These are phyloP conservation scores for Pardosa pseudoannulata DNA, from an alignment of 2,888 invertebrate species.

Conservation along the genomic window DNA sequence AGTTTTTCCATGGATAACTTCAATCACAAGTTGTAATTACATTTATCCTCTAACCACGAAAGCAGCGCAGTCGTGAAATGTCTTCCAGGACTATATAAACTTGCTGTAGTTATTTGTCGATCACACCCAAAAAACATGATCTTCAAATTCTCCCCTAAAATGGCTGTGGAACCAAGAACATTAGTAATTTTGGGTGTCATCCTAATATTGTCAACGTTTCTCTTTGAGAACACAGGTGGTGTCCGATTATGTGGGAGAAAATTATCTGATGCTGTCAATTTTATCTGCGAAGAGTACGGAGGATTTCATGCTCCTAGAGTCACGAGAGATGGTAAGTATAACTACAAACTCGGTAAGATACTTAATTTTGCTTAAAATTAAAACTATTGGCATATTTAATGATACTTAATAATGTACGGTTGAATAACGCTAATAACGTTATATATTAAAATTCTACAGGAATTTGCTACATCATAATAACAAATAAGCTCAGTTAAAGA, in stretches of 20 bases:
- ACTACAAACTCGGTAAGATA: too few relatives aligned
- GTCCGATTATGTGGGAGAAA: constrained; percentile 41
- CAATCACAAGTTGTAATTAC: not conserved
- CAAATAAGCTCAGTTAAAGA: too few relatives aligned
- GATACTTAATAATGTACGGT: too few relatives aligned
- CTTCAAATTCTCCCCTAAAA: not conserved
- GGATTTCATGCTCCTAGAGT: constrained; percentile 56
- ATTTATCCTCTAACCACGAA: not conserved
- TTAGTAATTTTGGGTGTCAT: not conserved
- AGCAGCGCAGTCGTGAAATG: not conserved
- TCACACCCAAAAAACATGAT: not conserved
- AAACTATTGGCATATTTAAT: too few relatives aligned
- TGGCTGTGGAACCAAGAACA: not conserved
- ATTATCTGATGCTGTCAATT: constrained; percentile 51
- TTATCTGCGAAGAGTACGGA: constrained; percentile 59
- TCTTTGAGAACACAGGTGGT: not conserved
- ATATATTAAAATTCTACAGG: too few relatives aligned
- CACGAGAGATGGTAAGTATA: constrained; percentile 53
- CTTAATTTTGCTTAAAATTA: too few relatives aligned
- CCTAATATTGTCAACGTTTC: not conserved
- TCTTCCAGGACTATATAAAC: not conserved
- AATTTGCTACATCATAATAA: too few relatives aligned
- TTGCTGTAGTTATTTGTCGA: not conserved
- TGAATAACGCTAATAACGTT: too few relatives aligned
- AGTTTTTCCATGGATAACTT: not conserved